Base-by-base conservation (phyloP, 2,797 vertebrate species). In the Acomys russatus region DNA sequence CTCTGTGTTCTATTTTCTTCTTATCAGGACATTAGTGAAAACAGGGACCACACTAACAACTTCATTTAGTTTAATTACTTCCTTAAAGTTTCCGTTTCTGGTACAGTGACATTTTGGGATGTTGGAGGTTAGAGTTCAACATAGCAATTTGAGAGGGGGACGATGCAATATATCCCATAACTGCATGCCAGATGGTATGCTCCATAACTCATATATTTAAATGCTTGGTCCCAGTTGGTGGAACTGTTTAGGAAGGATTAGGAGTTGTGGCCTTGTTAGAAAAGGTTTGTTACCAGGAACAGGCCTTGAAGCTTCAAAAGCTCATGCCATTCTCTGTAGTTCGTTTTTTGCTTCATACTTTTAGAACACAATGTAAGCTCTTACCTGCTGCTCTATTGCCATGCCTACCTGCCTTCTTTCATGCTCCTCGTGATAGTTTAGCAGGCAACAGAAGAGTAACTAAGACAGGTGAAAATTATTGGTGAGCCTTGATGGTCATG, bases 51-150 rank as follows among this genome's bases (percentile, higher is more conserved):
- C 20, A 8, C 28, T 54, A 91, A 80, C 7, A 17, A 18, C 15
- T 49, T 87, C 28, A 77, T 80, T 92, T 96, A 51, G 49, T 4
- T 83, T 88, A 86, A 76, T 64, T 51, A 30, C 51, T 22, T 84
- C 51, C 87, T 35, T 80, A 87, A 96, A 88, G 28, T 38, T 7
- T 25, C 25, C 44, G 1, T 49, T 38, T 84, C 25, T 33, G 54
- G 49, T 83, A 87, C 0, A 88, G 20, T 77, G 83, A 91, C 30
- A 61, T 80, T 89, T 25, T 74, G 79, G 80, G 49, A 85, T 63
- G 30, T 28, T 49, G 49, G 12, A 66, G 28, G 5, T 59, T 79
- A 77, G 84, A 44, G 38, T 12, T 59, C 23, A 28, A 33, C 44
- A 49, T 18, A 51, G 15, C 76, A 90, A 77, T 51, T 70, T 9